A percentile compares a stretch with the other conserved stretches of the same genome.
These are phyloP conservation scores for Schlechtendalia chinensis DNA, from an alignment of 1,140 invertebrate genomes.

Conservation along the genomic window DNA sequence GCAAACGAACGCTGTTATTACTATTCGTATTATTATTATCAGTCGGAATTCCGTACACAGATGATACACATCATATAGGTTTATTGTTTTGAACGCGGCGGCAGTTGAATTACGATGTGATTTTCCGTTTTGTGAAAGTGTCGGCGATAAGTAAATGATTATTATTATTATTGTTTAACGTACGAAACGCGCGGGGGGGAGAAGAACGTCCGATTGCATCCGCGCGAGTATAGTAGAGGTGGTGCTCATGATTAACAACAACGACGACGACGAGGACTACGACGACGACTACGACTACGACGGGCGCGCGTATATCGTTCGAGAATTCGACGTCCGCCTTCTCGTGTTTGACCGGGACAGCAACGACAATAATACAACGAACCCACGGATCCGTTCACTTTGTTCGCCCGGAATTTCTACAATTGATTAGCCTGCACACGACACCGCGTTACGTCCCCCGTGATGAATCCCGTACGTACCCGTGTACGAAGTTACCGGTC, in stretches of 20 bases:
- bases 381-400: no score
- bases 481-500: no score
- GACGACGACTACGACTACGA: not conserved
- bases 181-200: not conserved
- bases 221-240: not conserved
- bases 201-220: not conserved
- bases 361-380: not conserved
- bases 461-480: no score
- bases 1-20: not conserved
- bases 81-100: not conserved
- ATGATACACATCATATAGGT: no score
- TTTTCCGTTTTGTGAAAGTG: constrained; percentile 23
- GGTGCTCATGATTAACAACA: not conserved
- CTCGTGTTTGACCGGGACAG: not conserved
- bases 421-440: no score
- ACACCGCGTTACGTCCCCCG: no score
- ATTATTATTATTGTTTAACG: constrained; percentile 9
- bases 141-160: constrained; percentile 2
- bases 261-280: not conserved
- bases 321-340: not conserved
- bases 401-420: no score
- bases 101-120: constrained; percentile 1
- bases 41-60: not conserved
- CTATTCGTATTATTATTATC: not conserved
- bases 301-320: not conserved